Conservation (phyloP, 2,113 vertebrate genomes). For the Neolamprologus devosi region DNA sequence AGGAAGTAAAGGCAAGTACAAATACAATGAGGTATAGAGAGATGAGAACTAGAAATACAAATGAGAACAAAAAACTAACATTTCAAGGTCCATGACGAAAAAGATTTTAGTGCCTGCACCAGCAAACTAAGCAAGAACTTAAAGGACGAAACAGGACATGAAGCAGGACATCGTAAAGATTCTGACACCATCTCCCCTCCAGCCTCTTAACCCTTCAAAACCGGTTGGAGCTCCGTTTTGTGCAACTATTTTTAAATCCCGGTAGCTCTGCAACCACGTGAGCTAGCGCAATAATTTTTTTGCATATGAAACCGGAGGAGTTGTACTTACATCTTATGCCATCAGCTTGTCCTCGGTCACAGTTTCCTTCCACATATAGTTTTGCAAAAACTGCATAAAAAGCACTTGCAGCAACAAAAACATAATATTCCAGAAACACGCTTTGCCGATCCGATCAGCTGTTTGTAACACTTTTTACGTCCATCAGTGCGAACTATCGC, state of each 20-base stretch:
- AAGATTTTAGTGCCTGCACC: background rate
- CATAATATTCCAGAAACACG: no score
- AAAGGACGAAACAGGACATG: background rate
- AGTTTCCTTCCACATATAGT: accelerated
- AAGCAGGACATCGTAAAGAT: accelerated
- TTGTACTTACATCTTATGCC: no score
- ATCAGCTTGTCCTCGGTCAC: no score
- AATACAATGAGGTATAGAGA: background rate
- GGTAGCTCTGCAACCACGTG: accelerated
- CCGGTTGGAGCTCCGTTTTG: accelerated
- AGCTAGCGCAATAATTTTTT: no score
- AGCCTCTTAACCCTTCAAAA: background rate
- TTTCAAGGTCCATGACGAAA: accelerated
- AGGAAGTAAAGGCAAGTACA: background rate
- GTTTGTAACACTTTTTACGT: accelerated
- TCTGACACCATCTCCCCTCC: background rate
- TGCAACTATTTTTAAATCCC: accelerated
- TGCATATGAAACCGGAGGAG: no score
- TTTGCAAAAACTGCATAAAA: no score
- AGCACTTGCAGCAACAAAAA: no score
- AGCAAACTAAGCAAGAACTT: background rate
- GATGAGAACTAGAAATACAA: background rate
- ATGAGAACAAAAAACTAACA: background rate
- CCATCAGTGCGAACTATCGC: accelerated
- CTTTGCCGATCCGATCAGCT: accelerated